Evolutionary conservation across 2,888 invertebrate genomes (phyloP).

Genomic region (Andrena dorsata): DNA sequence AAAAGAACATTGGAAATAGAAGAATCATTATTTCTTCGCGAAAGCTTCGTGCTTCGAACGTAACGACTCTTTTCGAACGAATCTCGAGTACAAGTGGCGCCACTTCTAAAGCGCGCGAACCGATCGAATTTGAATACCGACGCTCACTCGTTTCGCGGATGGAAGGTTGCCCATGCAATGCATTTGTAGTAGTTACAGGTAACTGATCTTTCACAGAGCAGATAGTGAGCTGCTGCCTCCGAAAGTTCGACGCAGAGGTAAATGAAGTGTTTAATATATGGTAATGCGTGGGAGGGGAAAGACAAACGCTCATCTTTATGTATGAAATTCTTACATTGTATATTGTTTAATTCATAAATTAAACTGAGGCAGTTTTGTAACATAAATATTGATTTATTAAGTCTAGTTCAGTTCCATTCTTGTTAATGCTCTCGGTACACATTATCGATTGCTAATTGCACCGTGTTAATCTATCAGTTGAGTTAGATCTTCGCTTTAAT

Average conservation of each 20-base stretch:
- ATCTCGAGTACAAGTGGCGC: no score
- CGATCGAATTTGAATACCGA: background rate
- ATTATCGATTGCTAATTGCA: constrained; percentile 15
- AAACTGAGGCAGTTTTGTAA: constrained; percentile 37
- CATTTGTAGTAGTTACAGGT: no score
- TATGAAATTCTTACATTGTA: constrained; percentile 38
- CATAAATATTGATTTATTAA: constrained; percentile 31
- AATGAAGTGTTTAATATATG: background rate
- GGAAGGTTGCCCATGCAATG: no score
- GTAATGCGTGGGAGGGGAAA: constrained; percentile 10
- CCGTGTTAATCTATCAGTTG: constrained; percentile 12
- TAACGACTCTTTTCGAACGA: no score
- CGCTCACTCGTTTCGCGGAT: no score
- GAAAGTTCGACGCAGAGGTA: background rate
- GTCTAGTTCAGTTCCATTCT: constrained; percentile 38
- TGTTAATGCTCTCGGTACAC: constrained; percentile 9
- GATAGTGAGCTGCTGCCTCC: background rate
- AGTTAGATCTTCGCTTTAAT: background rate
- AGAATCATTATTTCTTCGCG: background rate
- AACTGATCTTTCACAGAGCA: background rate
- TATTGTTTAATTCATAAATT: constrained; percentile 39
- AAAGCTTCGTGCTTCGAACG: background rate
- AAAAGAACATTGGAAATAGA: no score
- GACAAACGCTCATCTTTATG: background rate
- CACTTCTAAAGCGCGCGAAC: background rate